Evolutionary conservation across 2,888 invertebrate genomes (phyloP), one percentile per base, ranked within the genome.

Genomic region (Lathronympha strigana): DNA sequence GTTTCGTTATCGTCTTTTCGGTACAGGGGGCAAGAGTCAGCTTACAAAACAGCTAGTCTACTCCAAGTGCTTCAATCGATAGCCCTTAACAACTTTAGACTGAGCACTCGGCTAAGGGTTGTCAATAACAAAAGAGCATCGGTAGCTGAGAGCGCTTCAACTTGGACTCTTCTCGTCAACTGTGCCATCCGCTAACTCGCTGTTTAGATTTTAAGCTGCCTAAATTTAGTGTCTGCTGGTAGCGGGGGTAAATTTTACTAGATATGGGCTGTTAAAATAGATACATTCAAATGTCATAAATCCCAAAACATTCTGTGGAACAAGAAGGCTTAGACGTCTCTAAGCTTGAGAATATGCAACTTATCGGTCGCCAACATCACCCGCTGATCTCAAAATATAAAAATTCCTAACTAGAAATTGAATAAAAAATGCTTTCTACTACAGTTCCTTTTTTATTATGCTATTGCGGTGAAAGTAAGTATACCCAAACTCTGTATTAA

Each of bases 91-190:
- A 43, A 57, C n/a, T 57, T 57, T 19, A 57, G 31, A 31, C 31
- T 31, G 25, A 38, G 21, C 55, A 31, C 57, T 57, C 25, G 31
- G 31, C 8, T 1, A 13, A 57, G 57, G 40, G 55, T 55, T 55
- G 55, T 57, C 45, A 45, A 45, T 57, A 57, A 57, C 57, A 57
- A 57, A 57, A 57, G 57, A 57, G 57, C 57, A 57, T 57, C 57
- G 43, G 21, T n/a, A 45, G 43, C 28, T 6, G 28, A 57, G 57
- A 15, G 11, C 57, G 19, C 57, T 57, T 21, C n/a, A 45, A 57
- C 43, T 55, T 43, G 17, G 40, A 43, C 43, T 45, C 38, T 55
- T 31, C 19, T 19, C 21, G 36, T 53, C 33, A 36, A 53, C 51
- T 45, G 55, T 17, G 28, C 33, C 33, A 40, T 25, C 25, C 25